Percentiles rank a stretch among this genome's conserved stretches.
Evolutionary conservation across 2,113 vertebrate species (phyloP).

Genomic region (Meleagris gallopavo): DNA sequence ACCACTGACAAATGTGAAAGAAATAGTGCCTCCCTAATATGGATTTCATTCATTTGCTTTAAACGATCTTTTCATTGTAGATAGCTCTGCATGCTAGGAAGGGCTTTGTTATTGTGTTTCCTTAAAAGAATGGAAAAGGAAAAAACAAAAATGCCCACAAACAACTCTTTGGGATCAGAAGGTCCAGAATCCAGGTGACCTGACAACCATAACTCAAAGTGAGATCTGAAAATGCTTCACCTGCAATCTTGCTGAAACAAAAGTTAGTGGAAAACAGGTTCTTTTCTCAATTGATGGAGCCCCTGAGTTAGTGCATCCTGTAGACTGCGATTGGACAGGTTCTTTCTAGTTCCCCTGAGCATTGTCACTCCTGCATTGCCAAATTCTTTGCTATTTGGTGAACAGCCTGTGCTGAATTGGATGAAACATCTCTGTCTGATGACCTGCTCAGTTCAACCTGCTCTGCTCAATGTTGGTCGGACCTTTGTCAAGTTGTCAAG

Average conservation of each 20-base stretch:
- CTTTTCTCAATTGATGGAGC: not conserved
- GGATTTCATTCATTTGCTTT: not conserved
- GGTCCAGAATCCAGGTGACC: not conserved
- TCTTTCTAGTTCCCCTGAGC: not conserved
- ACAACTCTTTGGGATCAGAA: not conserved
- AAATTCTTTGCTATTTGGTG: not conserved
- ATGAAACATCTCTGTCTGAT: not conserved
- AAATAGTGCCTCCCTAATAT: not conserved
- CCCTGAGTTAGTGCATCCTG: not conserved
- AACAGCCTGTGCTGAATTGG: not conserved
- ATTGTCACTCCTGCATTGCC: not conserved
- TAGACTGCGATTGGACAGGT: not conserved
- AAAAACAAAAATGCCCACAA: not conserved
- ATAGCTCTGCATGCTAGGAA: not conserved
- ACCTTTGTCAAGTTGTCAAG: not conserved
- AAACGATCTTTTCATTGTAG: not conserved
- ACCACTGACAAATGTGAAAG: not conserved
- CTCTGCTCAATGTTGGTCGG: not conserved
- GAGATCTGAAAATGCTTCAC: not conserved
- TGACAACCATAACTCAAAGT: not conserved
- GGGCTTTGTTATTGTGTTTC: not conserved
- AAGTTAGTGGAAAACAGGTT: not conserved
- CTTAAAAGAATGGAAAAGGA: not conserved
- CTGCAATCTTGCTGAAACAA: not conserved
- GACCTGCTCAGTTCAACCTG: not conserved